These are phyloP conservation scores for Coecobrya sp. DNA, from an alignment of 2,888 invertebrate genomes.

Conservation along the genomic window DNA sequence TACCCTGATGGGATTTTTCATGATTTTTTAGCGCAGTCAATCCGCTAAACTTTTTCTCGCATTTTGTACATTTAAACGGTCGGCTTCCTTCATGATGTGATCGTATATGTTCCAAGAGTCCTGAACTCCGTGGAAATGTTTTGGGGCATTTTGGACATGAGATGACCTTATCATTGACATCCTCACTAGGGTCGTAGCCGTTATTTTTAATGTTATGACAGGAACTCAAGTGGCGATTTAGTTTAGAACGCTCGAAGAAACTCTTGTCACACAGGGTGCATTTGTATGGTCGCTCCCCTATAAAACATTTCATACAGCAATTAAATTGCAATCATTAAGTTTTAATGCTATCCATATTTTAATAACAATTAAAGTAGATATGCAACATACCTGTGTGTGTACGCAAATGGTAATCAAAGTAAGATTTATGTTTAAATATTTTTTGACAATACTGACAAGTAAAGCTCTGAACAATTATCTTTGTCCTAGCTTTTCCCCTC, in stretches of 20 bases:
- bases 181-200: not conserved
- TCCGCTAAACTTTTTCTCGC: conserved; percentile 42
- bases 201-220: conserved; percentile 46
- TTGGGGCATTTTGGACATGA: conserved; percentile 35
- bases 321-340: not conserved
- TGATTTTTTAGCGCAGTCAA: conserved; percentile 55
- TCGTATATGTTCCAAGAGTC: conserved; percentile 14
- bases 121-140: conserved; percentile 1
- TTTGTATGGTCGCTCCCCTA: conserved; percentile 70
- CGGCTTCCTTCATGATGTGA: not conserved
- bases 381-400: conserved; percentile 54
- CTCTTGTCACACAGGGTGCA: conserved; percentile 65
- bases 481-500: not conserved
- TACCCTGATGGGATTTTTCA: conserved; percentile 29
- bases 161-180: not conserved
- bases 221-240: conserved; percentile 61
- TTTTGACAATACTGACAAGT: conserved; percentile 42
- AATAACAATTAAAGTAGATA: not conserved
- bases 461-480: not conserved
- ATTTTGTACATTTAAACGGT: conserved; percentile 27
- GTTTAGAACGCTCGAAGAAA: conserved; percentile 61
- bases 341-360: not conserved
- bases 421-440: conserved; percentile 51
- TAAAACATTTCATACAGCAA: conserved; percentile 4
- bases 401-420: conserved; percentile 60